Conservation (phyloP, 2,113 vertebrate species). For the Poicephalus meyeri region DNA sequence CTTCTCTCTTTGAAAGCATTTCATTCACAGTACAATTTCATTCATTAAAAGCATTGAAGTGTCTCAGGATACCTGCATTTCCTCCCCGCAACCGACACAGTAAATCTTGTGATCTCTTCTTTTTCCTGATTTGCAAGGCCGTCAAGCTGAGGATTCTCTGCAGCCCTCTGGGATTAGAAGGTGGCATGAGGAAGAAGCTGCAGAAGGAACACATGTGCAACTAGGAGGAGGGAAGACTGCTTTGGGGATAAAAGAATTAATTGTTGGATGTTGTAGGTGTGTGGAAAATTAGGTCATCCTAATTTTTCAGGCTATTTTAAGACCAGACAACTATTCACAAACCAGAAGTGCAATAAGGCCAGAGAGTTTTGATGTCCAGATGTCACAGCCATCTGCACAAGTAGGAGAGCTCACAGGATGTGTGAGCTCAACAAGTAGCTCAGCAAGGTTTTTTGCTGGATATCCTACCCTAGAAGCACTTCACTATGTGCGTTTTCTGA, state of each 20-base stretch:
- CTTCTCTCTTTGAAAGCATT: neutral
- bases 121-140: neutral
- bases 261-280: neutral
- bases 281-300: constrained; percentile 14
- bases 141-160: neutral
- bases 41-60: neutral
- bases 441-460: neutral
- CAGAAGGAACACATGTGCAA: neutral
- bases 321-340: neutral
- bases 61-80: neutral
- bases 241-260: neutral
- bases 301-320: constrained; percentile 17
- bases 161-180: neutral
- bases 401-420: neutral
- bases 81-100: neutral
- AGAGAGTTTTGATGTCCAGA: neutral
- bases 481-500: neutral
- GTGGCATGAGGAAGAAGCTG: neutral
- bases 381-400: neutral
- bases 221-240: neutral
- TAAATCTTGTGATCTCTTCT: neutral
- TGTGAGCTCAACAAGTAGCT: neutral
- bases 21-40: neutral
- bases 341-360: neutral
- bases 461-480: neutral